phyloP scores from a whole-genome alignment of 2,888 invertebrate species.

The Phlogophora meticulosa region DNA sequence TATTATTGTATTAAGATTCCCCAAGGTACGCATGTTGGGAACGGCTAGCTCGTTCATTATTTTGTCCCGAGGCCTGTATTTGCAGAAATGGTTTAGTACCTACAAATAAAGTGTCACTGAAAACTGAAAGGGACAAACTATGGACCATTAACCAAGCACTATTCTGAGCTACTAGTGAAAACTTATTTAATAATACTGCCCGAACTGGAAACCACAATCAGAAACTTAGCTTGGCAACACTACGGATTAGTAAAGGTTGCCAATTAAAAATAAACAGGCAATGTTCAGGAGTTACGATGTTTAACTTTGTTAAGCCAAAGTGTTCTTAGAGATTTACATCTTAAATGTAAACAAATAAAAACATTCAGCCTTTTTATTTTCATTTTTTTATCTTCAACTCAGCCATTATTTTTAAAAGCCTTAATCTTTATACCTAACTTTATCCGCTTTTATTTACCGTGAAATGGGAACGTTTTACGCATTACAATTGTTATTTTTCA shows the following conservation, averaged over 20 bases:
- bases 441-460: slow-evolving; percentile 67
- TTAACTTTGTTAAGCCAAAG: slow-evolving; percentile 33
- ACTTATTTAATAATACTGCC: slow-evolving; percentile 43
- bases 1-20: slow-evolving; percentile 56
- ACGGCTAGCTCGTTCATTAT: background rate
- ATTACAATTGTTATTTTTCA: slow-evolving; percentile 62
- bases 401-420: slow-evolving; percentile 66
- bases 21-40: slow-evolving; percentile 10
- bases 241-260: slow-evolving; percentile 34
- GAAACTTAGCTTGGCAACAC: slow-evolving; percentile 29
- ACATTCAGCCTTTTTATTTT: slow-evolving; percentile 47
- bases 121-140: slow-evolving; percentile 18
- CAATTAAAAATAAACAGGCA: slow-evolving; percentile 52
- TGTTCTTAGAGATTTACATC: slow-evolving; percentile 39
- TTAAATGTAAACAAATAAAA: slow-evolving; percentile 49
- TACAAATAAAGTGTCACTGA: slow-evolving; percentile 2
- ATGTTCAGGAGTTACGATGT: slow-evolving; percentile 18
- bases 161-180: slow-evolving; percentile 20
- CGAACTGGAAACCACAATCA: slow-evolving; percentile 3
- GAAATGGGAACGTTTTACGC: slow-evolving; percentile 65
- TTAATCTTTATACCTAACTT: slow-evolving; percentile 65
- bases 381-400: slow-evolving; percentile 47
- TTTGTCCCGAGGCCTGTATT: background rate
- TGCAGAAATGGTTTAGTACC: background rate
- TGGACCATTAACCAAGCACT: slow-evolving; percentile 21